These are phyloP conservation scores for Drosophila trapezifrons DNA, from an alignment of 1,140 invertebrate genomes.

Conservation along the genomic window DNA sequence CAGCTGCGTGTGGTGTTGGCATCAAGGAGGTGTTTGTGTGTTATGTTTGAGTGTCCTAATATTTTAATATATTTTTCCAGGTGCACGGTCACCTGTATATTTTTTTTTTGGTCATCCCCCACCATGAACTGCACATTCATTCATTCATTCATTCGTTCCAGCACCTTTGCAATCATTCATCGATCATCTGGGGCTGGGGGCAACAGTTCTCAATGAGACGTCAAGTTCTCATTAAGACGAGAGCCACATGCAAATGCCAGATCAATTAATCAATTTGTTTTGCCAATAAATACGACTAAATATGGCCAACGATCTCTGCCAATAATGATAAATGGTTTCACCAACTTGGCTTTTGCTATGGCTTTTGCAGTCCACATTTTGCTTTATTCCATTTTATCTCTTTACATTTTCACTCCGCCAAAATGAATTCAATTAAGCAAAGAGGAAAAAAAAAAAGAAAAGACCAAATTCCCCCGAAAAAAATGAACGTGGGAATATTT, in stretches of 20 bases:
- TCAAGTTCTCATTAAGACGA: conserved; percentile 50
- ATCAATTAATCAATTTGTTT: conserved; percentile 81
- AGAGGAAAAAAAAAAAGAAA: conserved; percentile 12
- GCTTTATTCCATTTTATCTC: conserved; percentile 35
- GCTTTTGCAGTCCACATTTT: conserved; percentile 28
- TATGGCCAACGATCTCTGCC: conserved; percentile 60
- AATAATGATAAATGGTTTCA: conserved; percentile 69
- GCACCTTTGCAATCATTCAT: conserved; percentile 50
- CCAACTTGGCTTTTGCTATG: conserved; percentile 5
- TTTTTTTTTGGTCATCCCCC: not conserved
- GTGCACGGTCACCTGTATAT: conserved; percentile 1
- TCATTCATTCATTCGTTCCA: conserved; percentile 25
- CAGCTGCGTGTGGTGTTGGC: too few relatives aligned
- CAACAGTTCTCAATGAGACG: conserved; percentile 62
- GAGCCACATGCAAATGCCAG: conserved; percentile 39
- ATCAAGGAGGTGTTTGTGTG: too few relatives aligned
- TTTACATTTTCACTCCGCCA: conserved; percentile 64
- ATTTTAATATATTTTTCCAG: not conserved
- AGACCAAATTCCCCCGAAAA: conserved; percentile 14
- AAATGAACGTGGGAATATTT: conserved; percentile 74
- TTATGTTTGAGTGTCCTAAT: too few relatives aligned
- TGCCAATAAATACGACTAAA: conserved; percentile 77
- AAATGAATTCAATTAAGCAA: conserved; percentile 74
- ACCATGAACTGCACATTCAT: not conserved
- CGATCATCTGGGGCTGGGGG: conserved; percentile 49